A percentile compares a stretch with the other conserved stretches of the same genome.
These are phyloP conservation scores for Ceraclea dissimilis DNA, from an alignment of 2,888 invertebrate genomes.

Conservation along the genomic window DNA sequence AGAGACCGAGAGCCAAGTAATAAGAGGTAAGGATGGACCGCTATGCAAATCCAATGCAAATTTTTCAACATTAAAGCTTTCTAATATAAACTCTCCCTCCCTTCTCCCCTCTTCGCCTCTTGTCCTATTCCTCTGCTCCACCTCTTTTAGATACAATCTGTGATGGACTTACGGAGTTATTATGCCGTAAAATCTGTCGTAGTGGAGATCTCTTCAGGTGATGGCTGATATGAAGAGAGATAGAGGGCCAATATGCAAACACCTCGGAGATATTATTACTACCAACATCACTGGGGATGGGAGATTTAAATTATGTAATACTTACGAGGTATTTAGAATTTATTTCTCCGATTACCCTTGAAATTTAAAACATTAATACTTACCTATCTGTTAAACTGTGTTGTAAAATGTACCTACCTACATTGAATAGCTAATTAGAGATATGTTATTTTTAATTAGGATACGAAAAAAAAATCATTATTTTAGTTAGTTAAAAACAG, in stretches of 20 bases:
- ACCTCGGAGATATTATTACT: background rate
- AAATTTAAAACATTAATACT: no score
- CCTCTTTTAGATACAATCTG: constrained; percentile 10
- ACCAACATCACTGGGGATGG: background rate
- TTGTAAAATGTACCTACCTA: no score
- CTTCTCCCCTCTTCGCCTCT: background rate
- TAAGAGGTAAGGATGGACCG: constrained; percentile 25
- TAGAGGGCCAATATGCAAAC: constrained; percentile 1
- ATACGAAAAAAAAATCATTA: no score
- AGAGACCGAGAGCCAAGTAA: constrained; percentile 14
- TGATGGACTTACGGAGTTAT: constrained; percentile 12
- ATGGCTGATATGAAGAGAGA: background rate
- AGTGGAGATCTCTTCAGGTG: constrained; percentile 4
- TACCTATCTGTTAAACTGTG: no score
- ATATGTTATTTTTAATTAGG: no score
- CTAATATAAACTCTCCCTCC: constrained; percentile 23
- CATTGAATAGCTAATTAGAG: no score
- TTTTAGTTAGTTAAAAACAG: no score
- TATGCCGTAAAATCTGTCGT: constrained; percentile 9
- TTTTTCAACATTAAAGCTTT: constrained; percentile 26
- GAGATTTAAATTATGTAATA: no score
- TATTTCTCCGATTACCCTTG: no score
- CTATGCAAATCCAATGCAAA: constrained; percentile 26
- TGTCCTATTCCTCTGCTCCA: no score
- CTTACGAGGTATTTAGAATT: no score